Evolutionary conservation across 2,113 vertebrate species (phyloP).

Genomic region (Smithornis capensis): DNA sequence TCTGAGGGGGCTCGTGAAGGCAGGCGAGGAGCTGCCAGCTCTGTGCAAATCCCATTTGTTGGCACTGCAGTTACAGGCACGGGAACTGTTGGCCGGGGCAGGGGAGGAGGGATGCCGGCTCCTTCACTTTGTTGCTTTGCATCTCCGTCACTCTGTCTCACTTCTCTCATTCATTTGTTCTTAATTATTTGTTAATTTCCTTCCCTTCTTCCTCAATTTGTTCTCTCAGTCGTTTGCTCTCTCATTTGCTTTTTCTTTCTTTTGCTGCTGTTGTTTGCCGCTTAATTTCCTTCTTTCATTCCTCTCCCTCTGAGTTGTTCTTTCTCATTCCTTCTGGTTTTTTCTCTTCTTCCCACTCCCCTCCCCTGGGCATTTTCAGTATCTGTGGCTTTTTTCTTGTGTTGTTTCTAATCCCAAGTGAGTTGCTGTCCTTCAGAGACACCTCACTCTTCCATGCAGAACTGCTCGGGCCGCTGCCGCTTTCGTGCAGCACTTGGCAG

Average conservation of each 20-base stretch:
- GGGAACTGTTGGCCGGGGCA: neutral
- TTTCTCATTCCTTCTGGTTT: neutral
- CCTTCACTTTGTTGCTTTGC: slow-evolving; percentile 15
- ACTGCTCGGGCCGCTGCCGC: neutral
- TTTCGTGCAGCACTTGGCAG: neutral
- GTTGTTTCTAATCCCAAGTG: neutral
- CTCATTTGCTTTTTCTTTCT: slow-evolving; percentile 55
- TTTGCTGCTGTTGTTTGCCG: neutral
- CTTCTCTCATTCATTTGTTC: slow-evolving; percentile 46
- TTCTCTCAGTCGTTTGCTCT: slow-evolving; percentile 24
- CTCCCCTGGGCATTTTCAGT: neutral
- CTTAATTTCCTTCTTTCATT: slow-evolving; percentile 37
- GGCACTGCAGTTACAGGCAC: neutral
- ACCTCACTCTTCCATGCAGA: neutral
- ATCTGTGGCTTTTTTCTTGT: neutral
- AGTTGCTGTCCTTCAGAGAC: neutral
- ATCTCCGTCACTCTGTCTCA: neutral
- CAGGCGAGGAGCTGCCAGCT: neutral
- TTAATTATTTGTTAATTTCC: slow-evolving; percentile 67
- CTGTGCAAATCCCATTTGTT: neutral
- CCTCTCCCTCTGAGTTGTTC: neutral
- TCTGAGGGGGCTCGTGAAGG: neutral
- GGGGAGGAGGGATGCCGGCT: neutral
- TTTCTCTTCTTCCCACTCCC: neutral
- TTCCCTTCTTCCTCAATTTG: slow-evolving; percentile 58